Evolutionary conservation across 2,113 vertebrate species (phyloP).

Genomic region (Myiagra hebetior): DNA sequence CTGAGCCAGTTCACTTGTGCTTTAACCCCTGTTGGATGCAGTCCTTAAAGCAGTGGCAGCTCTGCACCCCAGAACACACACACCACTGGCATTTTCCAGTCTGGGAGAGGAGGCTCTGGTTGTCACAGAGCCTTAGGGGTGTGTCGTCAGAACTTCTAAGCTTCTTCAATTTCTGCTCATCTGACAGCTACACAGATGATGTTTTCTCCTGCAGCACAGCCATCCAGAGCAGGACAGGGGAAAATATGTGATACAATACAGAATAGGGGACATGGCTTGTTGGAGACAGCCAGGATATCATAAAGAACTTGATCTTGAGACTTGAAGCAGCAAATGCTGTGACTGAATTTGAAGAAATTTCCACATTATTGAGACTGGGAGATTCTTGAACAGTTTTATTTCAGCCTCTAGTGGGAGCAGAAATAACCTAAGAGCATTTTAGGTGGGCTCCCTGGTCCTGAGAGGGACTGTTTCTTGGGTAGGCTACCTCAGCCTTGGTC

Average conservation of each 20-base stretch:
- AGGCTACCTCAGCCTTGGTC: not conserved
- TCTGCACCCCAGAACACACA: not conserved
- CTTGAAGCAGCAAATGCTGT: not conserved
- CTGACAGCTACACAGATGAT: not conserved
- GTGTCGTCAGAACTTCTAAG: not conserved
- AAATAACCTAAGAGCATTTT: not conserved
- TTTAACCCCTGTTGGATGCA: not conserved
- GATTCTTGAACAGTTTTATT: not conserved
- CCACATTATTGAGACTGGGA: not conserved
- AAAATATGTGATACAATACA: too few relatives aligned
- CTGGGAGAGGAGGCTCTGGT: not conserved
- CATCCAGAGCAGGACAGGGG: not conserved
- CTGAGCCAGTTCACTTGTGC: not conserved
- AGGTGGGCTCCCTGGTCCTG: not conserved
- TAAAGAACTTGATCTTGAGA: not conserved
- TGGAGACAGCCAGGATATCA: not conserved
- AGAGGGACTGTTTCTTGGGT: not conserved
- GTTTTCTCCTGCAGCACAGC: not conserved
- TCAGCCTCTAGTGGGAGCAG: not conserved
- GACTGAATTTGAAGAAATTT: not conserved
- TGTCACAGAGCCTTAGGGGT: not conserved
- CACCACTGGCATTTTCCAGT: not conserved
- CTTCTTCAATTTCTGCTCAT: not conserved
- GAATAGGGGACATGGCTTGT: rapidly evolving
- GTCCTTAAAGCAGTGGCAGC: not conserved